Percentiles rank a stretch among this genome's conserved stretches.
Evolutionary conservation across 2,113 vertebrate genomes (phyloP).

Genomic region (Phodopus roborovskii): DNA sequence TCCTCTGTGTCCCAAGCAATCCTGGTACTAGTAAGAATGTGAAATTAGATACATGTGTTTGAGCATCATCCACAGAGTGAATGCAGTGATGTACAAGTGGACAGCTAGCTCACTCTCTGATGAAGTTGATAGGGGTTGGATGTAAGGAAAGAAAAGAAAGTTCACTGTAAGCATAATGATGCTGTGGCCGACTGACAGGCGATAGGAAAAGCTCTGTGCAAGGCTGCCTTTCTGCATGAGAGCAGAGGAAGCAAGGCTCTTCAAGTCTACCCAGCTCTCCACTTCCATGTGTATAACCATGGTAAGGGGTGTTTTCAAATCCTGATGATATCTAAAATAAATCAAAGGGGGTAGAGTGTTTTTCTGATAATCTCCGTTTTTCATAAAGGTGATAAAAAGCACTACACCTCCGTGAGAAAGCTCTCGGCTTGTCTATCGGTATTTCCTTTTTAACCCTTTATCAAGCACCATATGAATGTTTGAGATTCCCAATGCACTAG

Average conservation of each 20-base stretch:
- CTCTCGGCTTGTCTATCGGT: slow-evolving; percentile 48
- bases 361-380: slow-evolving; percentile 60
- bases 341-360: neutral
- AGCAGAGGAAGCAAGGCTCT: neutral
- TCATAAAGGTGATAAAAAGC: slow-evolving; percentile 74
- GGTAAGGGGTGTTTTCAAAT: slow-evolving; percentile 52
- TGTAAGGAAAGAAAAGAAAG: neutral
- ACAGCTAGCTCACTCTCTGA: slow-evolving; percentile 6
- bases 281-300: neutral
- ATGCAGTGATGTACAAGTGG: neutral
- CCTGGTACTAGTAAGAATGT: neutral
- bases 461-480: slow-evolving; percentile 54
- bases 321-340: slow-evolving; percentile 73
- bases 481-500: slow-evolving; percentile 49
- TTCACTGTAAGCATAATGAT: neutral
- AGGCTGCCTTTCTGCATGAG: neutral
- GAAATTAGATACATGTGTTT: neutral
- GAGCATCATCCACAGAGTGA: neutral
- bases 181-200: neutral
- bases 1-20: neutral
- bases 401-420: slow-evolving; percentile 62
- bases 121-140: neutral
- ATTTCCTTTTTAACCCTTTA: slow-evolving; percentile 64
- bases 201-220: neutral
- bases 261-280: neutral